Evolutionary conservation across 2,888 invertebrate genomes (phyloP).

Genomic region (Blera fallax): DNA sequence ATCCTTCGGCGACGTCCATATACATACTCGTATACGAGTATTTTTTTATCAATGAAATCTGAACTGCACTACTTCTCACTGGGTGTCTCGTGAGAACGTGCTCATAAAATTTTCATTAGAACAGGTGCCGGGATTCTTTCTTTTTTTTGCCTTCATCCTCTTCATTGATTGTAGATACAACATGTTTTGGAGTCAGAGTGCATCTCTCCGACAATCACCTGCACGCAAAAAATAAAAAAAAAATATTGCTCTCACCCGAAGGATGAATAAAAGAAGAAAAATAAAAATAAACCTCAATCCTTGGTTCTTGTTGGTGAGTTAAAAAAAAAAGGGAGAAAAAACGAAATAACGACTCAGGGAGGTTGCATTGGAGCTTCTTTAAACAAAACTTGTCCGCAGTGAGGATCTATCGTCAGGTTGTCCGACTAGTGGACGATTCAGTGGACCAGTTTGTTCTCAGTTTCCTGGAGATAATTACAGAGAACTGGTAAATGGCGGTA

Average conservation of each 20-base stretch:
- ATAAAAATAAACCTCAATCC: slow-evolving; percentile 24
- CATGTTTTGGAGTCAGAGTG: slow-evolving; percentile 49
- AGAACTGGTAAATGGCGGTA: slow-evolving; percentile 44
- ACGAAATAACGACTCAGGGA: neutral
- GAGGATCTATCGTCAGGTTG: slow-evolving; percentile 42
- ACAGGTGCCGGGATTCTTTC: slow-evolving; percentile 50
- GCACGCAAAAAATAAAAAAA: slow-evolving; percentile 31
- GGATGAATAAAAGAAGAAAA: neutral
- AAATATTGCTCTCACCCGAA: neutral
- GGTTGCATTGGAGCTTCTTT: neutral
- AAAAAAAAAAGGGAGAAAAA: neutral
- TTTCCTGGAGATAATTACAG: slow-evolving; percentile 63
- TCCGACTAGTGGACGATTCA: slow-evolving; percentile 17
- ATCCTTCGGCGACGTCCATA: neutral
- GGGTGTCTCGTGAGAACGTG: slow-evolving; percentile 53
- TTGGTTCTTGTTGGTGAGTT: neutral
- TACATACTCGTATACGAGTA: neutral
- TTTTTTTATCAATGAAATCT: slow-evolving; percentile 59
- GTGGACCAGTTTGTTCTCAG: slow-evolving; percentile 50
- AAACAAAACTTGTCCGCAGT: slow-evolving; percentile 38
- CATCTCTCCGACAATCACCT: slow-evolving; percentile 27
- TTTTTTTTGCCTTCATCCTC: neutral
- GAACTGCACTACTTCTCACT: slow-evolving; percentile 6
- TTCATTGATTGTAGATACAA: slow-evolving; percentile 65
- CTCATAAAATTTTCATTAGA: slow-evolving; percentile 65